Conservation (phyloP, 1,140 invertebrate species). For the Amphibalanus amphitrite region DNA sequence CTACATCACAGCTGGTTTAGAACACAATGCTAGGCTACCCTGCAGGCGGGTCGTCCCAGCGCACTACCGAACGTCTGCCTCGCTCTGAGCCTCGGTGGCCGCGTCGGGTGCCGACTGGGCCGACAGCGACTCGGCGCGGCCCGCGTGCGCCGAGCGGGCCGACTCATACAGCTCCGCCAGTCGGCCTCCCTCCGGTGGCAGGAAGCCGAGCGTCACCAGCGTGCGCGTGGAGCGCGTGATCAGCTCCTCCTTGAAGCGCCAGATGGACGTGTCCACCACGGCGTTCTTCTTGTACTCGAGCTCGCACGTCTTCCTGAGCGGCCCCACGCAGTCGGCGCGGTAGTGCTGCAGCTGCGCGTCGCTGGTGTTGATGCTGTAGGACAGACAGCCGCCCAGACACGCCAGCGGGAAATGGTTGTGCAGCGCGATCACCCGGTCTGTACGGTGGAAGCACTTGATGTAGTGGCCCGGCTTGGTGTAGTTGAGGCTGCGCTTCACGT, state of each 20-base stretch:
- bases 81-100: neutral
- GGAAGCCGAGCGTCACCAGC: slow-evolving; percentile 13
- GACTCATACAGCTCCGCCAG: neutral
- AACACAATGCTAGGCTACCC: neutral
- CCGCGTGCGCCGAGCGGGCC: neutral
- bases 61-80: neutral
- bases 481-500: slow-evolving; percentile 74
- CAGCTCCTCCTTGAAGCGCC: slow-evolving; percentile 9
- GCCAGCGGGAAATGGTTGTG: slow-evolving; percentile 86
- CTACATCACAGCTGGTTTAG: neutral
- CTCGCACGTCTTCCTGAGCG: slow-evolving; percentile 61
- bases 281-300: slow-evolving; percentile 30
- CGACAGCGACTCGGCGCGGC: neutral
- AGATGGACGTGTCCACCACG: slow-evolving; percentile 1
- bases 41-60: no score
- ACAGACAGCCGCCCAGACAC: slow-evolving; percentile 70
- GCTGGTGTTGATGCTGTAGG: slow-evolving; percentile 60
- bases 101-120: no score
- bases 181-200: neutral
- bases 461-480: slow-evolving; percentile 86
- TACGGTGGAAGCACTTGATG: slow-evolving; percentile 87
- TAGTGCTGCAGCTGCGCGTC: slow-evolving; percentile 83
- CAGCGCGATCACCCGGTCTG: slow-evolving; percentile 65
- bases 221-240: slow-evolving; percentile 3
- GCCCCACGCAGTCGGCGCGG: slow-evolving; percentile 74